These are phyloP conservation scores for Euproctis similis DNA, from an alignment of 2,888 invertebrate species.

Conservation along the genomic window DNA sequence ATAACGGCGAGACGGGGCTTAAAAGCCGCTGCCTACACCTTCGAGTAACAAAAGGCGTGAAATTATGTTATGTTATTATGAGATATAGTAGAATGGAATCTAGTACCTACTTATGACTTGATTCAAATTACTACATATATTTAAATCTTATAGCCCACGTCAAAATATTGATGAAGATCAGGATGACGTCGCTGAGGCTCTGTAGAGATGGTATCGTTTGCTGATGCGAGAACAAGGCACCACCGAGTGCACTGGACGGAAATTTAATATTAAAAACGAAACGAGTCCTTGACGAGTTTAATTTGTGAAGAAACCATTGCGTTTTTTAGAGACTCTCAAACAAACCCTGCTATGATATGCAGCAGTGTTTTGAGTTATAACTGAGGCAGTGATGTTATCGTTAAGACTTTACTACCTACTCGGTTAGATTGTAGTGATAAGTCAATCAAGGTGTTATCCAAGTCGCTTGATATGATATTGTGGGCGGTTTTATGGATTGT, in stretches of 20 bases:
- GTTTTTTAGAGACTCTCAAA: not conserved
- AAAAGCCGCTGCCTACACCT: too few relatives aligned
- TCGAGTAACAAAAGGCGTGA: too few relatives aligned
- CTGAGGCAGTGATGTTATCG: not conserved
- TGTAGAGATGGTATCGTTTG: constrained; percentile 47
- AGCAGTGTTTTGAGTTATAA: not conserved
- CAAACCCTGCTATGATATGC: not conserved
- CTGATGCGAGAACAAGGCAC: constrained; percentile 47
- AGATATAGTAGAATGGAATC: too few relatives aligned
- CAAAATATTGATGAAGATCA: constrained; percentile 55
- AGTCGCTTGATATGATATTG: constrained; percentile 30
- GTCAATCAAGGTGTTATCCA: constrained; percentile 44
- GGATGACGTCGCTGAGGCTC: constrained; percentile 31
- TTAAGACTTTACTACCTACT: not conserved
- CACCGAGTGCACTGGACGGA: constrained; percentile 38
- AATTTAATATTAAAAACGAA: not conserved
- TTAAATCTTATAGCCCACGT: too few relatives aligned
- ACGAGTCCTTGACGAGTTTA: too few relatives aligned
- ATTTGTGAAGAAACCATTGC: not conserved
- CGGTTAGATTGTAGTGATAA: constrained; percentile 46
- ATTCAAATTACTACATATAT: too few relatives aligned
- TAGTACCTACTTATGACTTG: too few relatives aligned
- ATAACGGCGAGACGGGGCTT: too few relatives aligned
- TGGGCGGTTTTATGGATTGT: constrained; percentile 17
- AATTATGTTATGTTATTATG: too few relatives aligned